Base-by-base conservation (phyloP, 2,888 invertebrate genomes). In the Rhaphigaster nebulosa region DNA sequence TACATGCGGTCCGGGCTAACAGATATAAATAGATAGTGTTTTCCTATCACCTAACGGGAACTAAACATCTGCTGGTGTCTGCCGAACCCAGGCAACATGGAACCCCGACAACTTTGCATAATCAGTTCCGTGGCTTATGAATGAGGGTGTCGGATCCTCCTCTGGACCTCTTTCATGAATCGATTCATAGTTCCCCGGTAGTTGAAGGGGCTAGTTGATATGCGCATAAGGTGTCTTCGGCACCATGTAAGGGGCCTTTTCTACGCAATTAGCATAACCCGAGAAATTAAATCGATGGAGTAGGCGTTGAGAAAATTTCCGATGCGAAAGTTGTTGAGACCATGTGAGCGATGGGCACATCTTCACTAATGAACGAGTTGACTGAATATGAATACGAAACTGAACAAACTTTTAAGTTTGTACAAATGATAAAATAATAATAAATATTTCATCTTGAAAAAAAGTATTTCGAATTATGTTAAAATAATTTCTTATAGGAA, bases 11-110 rank as follows among this genome's bases (percentile, higher is more conserved):
- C 34, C 38, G 20, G 38, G 23, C 70, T 38, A 76, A 76, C 34
- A 76, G 70, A 76, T 76, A 76, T 76, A 76, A 76, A 76, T 76
- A 76, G 70, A 34, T 76, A 38, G 70, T 76, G 70, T 76, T 76
- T 38, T 76, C 70, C 70, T 76, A 76, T 38, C 70, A 23, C 20
- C 70, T 76, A 76, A 76, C 70, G 70, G 70, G 70, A 38, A 38
- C 70, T 23, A 38, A 76, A 76, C 34, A 76, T 38, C 70, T 70
- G 60, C 29, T 29, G 29, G 60, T 56, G n/a, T n/a, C 60, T 13
- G 65, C 29, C 65, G 29, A 29, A 65, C 29, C 65, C 65, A 29
- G 1, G 65, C 29, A 29, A 76, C 70, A 76, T 23, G 34, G 70
- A 76, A 76, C 70, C 70, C 18, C 34, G 23, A 0, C 70, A 20